Conservation (phyloP, 35 echinoderm and acorn worm genomes). For the Apostichopus parvimensis region DNA sequence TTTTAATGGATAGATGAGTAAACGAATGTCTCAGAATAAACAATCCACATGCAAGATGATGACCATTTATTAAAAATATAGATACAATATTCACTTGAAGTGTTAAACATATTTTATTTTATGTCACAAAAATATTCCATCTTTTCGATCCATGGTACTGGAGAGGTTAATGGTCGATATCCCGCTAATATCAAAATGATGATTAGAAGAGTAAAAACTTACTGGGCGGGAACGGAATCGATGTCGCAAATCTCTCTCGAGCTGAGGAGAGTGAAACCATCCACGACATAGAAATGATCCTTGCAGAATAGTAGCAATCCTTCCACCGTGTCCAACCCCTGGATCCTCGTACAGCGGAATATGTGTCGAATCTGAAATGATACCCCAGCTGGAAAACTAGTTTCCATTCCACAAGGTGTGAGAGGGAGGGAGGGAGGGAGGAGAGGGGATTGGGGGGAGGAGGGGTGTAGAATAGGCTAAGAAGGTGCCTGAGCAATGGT, state of each 20-base stretch:
- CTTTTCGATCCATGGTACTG: too few species aligned
- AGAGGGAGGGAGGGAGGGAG: not conserved
- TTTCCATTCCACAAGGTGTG: not conserved
- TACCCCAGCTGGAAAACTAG: not conserved
- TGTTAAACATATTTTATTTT: too few species aligned
- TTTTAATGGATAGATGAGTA: too few species aligned
- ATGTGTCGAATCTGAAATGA: slow-evolving; percentile 88
- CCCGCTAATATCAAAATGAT: too few species aligned
- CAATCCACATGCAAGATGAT: too few species aligned
- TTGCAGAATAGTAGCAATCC: slow-evolving; percentile 94
- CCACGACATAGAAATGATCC: slow-evolving; percentile 96
- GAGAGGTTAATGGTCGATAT: too few species aligned
- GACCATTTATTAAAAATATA: too few species aligned
- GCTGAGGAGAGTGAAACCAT: slow-evolving; percentile 97
- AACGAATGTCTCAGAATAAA: too few species aligned
- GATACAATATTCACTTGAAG: too few species aligned
- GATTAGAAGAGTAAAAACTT: slow-evolving; percentile 29
- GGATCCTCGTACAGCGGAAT: slow-evolving; percentile 92
- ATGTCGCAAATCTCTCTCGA: slow-evolving; percentile 95
- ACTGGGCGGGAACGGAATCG: slow-evolving; percentile 89
- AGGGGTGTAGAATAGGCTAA: too few species aligned
- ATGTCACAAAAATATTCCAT: too few species aligned
- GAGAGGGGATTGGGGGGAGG: not conserved
- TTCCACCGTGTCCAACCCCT: slow-evolving; percentile 90
- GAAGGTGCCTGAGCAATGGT: too few species aligned